Evolutionary conservation across 2,888 invertebrate genomes (phyloP), one percentile per base, ranked within the genome.

Genomic region (Athalia circularis): DNA sequence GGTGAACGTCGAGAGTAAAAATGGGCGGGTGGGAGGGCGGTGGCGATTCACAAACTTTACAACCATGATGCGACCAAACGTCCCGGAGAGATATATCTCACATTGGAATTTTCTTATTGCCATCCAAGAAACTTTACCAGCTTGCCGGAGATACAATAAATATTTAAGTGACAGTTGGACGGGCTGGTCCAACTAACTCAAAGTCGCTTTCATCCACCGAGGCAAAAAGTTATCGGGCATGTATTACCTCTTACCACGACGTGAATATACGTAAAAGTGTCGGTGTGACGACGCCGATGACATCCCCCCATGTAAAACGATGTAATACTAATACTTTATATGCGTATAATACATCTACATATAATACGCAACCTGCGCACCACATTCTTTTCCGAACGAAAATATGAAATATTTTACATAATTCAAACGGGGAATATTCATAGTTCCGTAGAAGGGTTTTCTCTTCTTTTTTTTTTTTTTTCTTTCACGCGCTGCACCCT

Each of bases 381-480:
- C 45, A 57, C 72, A 57, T 59, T 72, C 72, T 72, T 72, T 72
- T 59, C 57, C 72, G 72, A 59, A 72, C 57, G 13, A 72, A 72
- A 77, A 80, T 80, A 79, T 80, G 77, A 80, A 80, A 81, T 80
- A 79, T 79, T 80, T 80, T 80, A 77, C 81, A 81, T 76, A 65
- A 77, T 80, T 80, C 77, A 81, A 79, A 79, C 74, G 79, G 52
- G 79, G 81, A 81, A 81, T 81, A 81, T 81, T 81, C 81, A 81
- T 81, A 80, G 79, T 75, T 77, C 78, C 64, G 68, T 9, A 54
- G 68, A 68, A 52, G 68, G 54, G 50, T n/a, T 72, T 59, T 72
- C 72, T 72, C 47, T 59, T 59, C 59, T 72, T 52, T 6, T 59
- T 15, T 59, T 13, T 72, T 47, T 72, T 59, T 13, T 29, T 29